These are phyloP conservation scores for Campoletis raptor DNA, from an alignment of 2,888 invertebrate species.

Conservation along the genomic window DNA sequence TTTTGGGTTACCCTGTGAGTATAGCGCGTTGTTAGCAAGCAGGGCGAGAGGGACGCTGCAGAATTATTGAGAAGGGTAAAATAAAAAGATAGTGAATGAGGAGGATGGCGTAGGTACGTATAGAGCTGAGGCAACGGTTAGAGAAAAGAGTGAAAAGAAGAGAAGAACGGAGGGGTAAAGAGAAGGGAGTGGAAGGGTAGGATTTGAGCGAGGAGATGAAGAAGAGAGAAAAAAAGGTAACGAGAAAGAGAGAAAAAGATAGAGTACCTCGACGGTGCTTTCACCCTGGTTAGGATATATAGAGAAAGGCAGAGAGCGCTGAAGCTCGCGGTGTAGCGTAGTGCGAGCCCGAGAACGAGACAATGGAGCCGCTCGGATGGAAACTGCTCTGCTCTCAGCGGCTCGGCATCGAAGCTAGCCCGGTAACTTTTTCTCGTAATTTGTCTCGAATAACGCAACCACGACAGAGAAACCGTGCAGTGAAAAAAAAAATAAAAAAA, in stretches of 20 bases:
- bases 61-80: conserved; percentile 65
- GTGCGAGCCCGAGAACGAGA: conserved; percentile 61
- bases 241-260: conserved; percentile 7
- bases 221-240: not conserved
- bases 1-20: conserved; percentile 23
- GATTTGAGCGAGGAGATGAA: conserved; percentile 12
- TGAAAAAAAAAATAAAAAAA: conserved; percentile 62
- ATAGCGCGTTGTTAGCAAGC: conserved; percentile 43
- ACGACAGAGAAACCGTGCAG: conserved; percentile 60
- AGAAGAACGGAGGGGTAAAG: not conserved
- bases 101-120: conserved; percentile 41
- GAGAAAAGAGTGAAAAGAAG: conserved; percentile 59
- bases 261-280: conserved; percentile 54
- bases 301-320: conserved; percentile 28
- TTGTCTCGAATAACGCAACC: conserved; percentile 71
- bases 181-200: not conserved
- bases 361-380: conserved; percentile 70
- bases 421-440: conserved; percentile 71
- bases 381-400: conserved; percentile 56
- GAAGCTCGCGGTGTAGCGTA: conserved; percentile 50
- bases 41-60: conserved; percentile 18
- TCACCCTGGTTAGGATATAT: conserved; percentile 52
- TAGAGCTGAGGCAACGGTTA: conserved; percentile 39
- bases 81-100: conserved; percentile 63
- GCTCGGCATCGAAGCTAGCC: conserved; percentile 52